Percentiles rank a stretch among this genome's conserved stretches.
Conservation (phyloP, 1,140 invertebrate species). For the Calephelis nemesis region DNA sequence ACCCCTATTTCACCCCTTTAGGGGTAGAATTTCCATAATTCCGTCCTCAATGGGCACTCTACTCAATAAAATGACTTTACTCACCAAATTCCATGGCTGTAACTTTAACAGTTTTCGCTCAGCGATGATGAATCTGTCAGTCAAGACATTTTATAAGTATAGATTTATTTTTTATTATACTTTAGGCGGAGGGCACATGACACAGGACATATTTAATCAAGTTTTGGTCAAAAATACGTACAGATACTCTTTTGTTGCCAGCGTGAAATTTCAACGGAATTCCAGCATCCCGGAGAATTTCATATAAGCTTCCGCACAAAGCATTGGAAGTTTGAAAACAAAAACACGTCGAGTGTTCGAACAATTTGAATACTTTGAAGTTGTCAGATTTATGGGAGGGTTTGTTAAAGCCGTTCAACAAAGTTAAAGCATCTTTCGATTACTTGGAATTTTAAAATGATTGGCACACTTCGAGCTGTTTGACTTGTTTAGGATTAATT, state of each 20-base stretch:
- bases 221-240: background rate
- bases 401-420: background rate
- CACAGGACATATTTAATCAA: no score
- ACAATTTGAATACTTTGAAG: conserved; percentile 14
- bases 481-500: background rate
- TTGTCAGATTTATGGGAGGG: conserved; percentile 6
- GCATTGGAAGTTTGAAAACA: conserved; percentile 15
- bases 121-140: no score
- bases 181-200: no score
- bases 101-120: no score
- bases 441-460: background rate
- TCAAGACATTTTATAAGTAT: no score
- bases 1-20: no score
- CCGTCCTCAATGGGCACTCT: no score
- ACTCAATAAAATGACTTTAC: no score
- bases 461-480: background rate
- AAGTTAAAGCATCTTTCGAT: background rate
- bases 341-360: conserved; percentile 13
- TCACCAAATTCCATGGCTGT: no score
- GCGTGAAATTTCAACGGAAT: conserved; percentile 1
- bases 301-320: conserved; percentile 15
- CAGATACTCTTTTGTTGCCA: background rate
- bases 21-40: no score
- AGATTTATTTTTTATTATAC: no score
- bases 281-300: conserved; percentile 8